phyloP scores from a whole-genome alignment of 1,140 invertebrate species.

The Hylyphantes graminicola region DNA sequence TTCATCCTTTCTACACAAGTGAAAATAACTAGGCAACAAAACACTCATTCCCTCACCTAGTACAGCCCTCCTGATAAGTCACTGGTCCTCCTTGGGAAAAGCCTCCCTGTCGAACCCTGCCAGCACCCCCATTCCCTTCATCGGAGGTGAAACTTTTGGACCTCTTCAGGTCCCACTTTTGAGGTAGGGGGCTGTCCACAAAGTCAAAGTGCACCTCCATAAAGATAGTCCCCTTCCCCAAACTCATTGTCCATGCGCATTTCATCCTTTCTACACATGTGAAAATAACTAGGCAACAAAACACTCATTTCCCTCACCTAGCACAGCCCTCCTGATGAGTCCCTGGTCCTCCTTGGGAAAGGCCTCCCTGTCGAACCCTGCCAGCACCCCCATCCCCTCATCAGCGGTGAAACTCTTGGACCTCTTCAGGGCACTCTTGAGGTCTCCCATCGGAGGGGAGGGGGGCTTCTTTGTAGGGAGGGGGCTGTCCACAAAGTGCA shows the following conservation, averaged over 20 bases:
- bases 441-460: conserved; percentile 2
- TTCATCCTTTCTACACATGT: too few relatives aligned
- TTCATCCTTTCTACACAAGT: too few relatives aligned
- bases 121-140: conserved; percentile 52
- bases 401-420: conserved; percentile 82
- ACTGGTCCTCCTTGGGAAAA: conserved; percentile 79
- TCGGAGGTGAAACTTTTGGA: conserved; percentile 82
- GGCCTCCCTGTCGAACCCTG: conserved; percentile 70
- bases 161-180: conserved; percentile 73
- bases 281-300: too few relatives aligned
- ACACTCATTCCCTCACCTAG: conserved; percentile 60
- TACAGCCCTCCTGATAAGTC: conserved; percentile 73
- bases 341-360: conserved; percentile 79
- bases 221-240: too few relatives aligned
- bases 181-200: conserved; percentile 21
- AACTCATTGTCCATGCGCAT: too few relatives aligned
- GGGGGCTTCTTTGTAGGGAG: conserved; percentile 1
- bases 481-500: conserved; percentile 37
- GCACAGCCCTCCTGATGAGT: conserved; percentile 72
- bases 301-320: conserved; percentile 59
- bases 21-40: too few relatives aligned
- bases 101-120: conserved; percentile 70
- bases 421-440: conserved; percentile 72
- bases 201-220: too few relatives aligned
- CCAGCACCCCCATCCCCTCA: conserved; percentile 54